Conservation (phyloP, 2,888 invertebrate species). For the Limnephilus auricula region DNA sequence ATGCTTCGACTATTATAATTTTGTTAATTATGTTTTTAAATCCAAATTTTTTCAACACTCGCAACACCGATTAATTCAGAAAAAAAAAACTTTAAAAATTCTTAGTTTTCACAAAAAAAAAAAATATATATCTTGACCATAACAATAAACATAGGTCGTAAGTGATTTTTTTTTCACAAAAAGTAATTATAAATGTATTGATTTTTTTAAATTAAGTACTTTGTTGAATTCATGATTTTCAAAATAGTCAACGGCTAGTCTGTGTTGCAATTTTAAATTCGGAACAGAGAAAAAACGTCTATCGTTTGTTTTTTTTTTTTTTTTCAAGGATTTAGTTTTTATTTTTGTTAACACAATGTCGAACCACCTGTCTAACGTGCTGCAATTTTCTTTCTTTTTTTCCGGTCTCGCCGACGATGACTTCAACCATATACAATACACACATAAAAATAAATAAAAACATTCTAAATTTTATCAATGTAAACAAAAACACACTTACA, state of each 20-base stretch:
- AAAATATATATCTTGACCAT: not conserved
- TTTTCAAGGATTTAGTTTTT: not conserved
- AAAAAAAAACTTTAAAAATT: not conserved
- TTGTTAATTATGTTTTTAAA: conserved; percentile 19
- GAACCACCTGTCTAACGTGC: conserved; percentile 74
- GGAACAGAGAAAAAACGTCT: conserved; percentile 23
- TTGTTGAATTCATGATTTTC: not conserved
- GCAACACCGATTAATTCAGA: conserved; percentile 42
- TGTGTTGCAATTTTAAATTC: conserved; percentile 55
- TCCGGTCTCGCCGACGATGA: conserved; percentile 57
- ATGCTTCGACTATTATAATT: conserved; percentile 73
- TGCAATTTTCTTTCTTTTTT: conserved; percentile 77
- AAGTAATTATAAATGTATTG: not conserved
- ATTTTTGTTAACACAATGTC: conserved; percentile 33
- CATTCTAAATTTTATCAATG: not conserved
- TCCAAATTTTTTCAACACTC: not conserved
- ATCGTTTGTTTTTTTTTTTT: conserved; percentile 63
- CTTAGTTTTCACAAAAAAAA: not conserved
- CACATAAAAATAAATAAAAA: not conserved
- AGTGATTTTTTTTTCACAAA: not conserved
- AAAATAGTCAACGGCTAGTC: conserved; percentile 50
- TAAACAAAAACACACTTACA: not conserved
- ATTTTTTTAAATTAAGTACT: not conserved
- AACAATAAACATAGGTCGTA: not conserved
- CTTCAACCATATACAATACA: not conserved